Conservation (phyloP, 2,113 vertebrate genomes). For the Antidorcas marsupialis region DNA sequence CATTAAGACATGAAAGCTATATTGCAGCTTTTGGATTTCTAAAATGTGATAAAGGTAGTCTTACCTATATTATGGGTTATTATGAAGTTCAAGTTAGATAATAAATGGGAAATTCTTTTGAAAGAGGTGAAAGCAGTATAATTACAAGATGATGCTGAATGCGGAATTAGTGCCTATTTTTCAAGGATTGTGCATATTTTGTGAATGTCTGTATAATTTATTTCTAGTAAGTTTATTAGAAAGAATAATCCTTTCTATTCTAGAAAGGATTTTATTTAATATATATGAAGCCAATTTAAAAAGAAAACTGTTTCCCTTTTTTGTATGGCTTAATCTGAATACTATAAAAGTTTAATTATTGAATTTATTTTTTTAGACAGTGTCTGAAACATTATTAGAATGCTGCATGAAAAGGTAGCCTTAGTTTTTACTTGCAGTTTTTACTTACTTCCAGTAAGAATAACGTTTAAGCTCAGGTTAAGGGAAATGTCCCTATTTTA, state of each 20-base stretch:
- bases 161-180: slow-evolving; percentile 32
- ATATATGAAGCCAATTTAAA: slow-evolving; percentile 6
- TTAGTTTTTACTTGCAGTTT: neutral
- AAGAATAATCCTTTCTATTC: too few species aligned
- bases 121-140: slow-evolving; percentile 33
- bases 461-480: slow-evolving; percentile 10
- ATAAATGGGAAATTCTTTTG: slow-evolving; percentile 27
- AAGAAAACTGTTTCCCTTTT: slow-evolving; percentile 22
- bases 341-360: neutral
- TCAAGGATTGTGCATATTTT: slow-evolving; percentile 26
- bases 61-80: neutral
- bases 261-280: slow-evolving; percentile 12
- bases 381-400: slow-evolving; percentile 6
- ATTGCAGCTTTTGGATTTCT: slow-evolving; percentile 27
- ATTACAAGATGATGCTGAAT: neutral
- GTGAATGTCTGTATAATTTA: slow-evolving; percentile 19
- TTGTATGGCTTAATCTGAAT: neutral
- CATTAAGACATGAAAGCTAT: neutral
- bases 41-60: neutral
- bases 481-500: neutral
- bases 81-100: slow-evolving; percentile 19
- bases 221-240: neutral
- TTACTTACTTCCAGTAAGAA: neutral
- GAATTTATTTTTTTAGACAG: neutral
- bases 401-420: neutral